Evolutionary conservation across 2,888 invertebrate genomes (phyloP), one percentile per base, ranked within the genome.

Genomic region (Theretra japonica): DNA sequence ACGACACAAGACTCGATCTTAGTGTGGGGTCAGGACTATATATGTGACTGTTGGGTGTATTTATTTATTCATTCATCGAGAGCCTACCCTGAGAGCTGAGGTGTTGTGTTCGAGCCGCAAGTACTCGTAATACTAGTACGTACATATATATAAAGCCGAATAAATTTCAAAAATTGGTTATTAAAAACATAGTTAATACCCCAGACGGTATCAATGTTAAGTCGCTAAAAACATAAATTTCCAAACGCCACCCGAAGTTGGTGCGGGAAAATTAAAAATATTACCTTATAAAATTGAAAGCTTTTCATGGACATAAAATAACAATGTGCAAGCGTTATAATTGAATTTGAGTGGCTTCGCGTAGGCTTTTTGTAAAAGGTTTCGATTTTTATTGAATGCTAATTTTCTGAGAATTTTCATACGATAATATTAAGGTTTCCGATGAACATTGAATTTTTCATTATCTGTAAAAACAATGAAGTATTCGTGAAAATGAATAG

Each of bases 221-320:
- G 5, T n/a, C 6, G 7, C 4, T n/a, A n/a, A 48, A 53, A 53
- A n/a, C 15, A 5, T 4, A 53, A 53, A 53, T 0, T 53, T n/a
- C 5, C n/a, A 53, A 53, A 53, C n/a, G 0, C 53, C 53, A 53
- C 4, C 53, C 17, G n/a, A 53, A 53, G n/a, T 1, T n/a, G 15
- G 19, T n/a, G 28, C 53, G 53, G 53, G 53, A 53, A 53, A n/a
- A 19, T 53, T 50, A 53, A 53, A 19, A 53, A 53, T 53, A 17
- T n/a, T 6, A 6, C 5, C n/a, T 15, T 60, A 60, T 17, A 23
- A 28, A n/a, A 28, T 19, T n/a, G 60, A 60, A 30, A 60, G 30
- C 30, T 8, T 60, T 30, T 60, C n/a, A 60, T 60, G 60, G 33
- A 60, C n/a, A n/a, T 53, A n/a, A 53, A 60, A 60, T 59, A 30